These are phyloP conservation scores for Leptogaster cylindrica DNA, from an alignment of 2,888 invertebrate genomes.

Conservation along the genomic window DNA sequence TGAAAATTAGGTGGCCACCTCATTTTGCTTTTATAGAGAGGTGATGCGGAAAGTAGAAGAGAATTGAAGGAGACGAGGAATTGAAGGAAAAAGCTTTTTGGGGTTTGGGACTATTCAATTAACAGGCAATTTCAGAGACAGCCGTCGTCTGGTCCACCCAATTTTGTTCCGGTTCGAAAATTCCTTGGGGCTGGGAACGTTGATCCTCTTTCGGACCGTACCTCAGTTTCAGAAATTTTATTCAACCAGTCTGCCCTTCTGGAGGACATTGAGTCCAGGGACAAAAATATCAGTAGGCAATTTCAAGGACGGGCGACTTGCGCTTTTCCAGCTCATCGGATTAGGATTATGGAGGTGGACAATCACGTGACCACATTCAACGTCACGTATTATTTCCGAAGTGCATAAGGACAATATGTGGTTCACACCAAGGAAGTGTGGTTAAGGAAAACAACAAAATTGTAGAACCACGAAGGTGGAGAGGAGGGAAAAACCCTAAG, in stretches of 20 bases:
- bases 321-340: background rate
- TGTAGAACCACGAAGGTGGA: too few species aligned
- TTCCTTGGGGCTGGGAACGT: background rate
- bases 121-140: constrained; percentile 12
- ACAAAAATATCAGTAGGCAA: constrained; percentile 4
- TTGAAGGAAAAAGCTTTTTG: too few species aligned
- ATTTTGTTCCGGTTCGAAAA: too few species aligned
- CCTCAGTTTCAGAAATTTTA: constrained; percentile 2
- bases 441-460: constrained; percentile 1
- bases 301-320: background rate
- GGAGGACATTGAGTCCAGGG: constrained; percentile 11
- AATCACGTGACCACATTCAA: constrained; percentile 13
- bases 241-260: constrained; percentile 13
- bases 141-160: background rate
- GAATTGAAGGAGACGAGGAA: too few species aligned
- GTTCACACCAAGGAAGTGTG: background rate
- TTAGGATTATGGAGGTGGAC: constrained; percentile 5
- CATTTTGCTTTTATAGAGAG: too few species aligned
- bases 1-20: constrained; percentile 40
- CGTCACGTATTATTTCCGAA: background rate
- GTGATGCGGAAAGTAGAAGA: too few species aligned
- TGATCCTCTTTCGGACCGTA: background rate
- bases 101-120: constrained; percentile 40
- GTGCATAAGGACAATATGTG: background rate
- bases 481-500: too few species aligned